Conservation (phyloP, 2,797 vertebrate species). For the Mastacembelus armatus region DNA sequence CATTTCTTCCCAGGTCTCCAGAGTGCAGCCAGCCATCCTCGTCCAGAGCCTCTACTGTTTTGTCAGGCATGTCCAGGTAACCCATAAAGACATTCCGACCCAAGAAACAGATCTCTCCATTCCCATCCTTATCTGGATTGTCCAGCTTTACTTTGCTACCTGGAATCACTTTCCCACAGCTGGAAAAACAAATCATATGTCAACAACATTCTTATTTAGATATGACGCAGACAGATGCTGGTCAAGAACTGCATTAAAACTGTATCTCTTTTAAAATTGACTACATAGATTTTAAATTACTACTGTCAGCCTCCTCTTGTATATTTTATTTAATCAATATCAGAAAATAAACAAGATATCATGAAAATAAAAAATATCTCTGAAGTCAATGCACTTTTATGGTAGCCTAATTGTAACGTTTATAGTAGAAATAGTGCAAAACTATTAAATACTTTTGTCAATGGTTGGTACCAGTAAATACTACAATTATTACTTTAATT, state of each 20-base stretch:
- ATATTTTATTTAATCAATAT: no score
- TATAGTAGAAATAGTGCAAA: no score
- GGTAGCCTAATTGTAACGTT: no score
- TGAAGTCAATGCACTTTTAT: no score
- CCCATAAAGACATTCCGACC: conserved; percentile 88
- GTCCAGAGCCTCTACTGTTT: conserved; percentile 82
- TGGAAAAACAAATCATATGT: conserved; percentile 44
- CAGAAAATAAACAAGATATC: no score
- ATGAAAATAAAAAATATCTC: no score
- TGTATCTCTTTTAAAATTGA: no score
- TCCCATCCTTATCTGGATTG: conserved; percentile 78
- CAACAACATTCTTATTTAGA: background rate
- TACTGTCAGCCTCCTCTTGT: no score
- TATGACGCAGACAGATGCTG: background rate
- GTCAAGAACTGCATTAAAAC: background rate
- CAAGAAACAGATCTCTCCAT: conserved; percentile 86
- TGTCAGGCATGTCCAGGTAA: conserved; percentile 82
- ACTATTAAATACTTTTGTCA: no score
- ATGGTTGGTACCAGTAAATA: no score
- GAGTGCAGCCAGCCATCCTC: conserved; percentile 86
- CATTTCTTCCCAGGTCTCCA: conserved; percentile 83
- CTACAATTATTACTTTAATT: no score
- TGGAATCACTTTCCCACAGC: conserved; percentile 82
- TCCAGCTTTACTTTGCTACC: conserved; percentile 83
- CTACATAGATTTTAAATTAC: no score